Percentiles rank a stretch among this genome's conserved stretches.
Evolutionary conservation across 1,140 invertebrate genomes (phyloP).

Genomic region (Drosophila lowei): DNA sequence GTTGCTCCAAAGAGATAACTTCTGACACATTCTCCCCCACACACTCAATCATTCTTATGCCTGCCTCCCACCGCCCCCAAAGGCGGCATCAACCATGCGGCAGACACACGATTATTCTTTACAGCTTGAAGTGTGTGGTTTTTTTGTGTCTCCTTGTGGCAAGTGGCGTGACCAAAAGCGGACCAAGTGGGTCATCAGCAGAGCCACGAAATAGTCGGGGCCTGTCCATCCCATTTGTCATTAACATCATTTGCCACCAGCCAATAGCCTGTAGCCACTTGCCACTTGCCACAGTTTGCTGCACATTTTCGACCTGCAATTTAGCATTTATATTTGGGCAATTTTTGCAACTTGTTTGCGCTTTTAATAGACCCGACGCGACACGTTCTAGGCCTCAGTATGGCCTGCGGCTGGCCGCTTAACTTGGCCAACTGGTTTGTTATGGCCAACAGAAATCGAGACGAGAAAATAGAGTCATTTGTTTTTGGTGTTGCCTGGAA

Average conservation of each 20-base stretch:
- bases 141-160: slow-evolving; percentile 28
- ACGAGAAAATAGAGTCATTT: slow-evolving; percentile 46
- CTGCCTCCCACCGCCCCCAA: too few species aligned
- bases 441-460: slow-evolving; percentile 33
- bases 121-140: slow-evolving; percentile 43
- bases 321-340: slow-evolving; percentile 34
- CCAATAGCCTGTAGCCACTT: slow-evolving; percentile 44
- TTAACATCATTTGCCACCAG: slow-evolving; percentile 41
- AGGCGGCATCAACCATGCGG: slow-evolving; percentile 26
- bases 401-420: slow-evolving; percentile 16
- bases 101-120: slow-evolving; percentile 27
- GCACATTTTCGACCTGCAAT: slow-evolving; percentile 46
- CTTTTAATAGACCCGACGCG: slow-evolving; percentile 31
- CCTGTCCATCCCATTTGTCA: slow-evolving; percentile 42
- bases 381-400: slow-evolving; percentile 39
- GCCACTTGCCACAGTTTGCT: slow-evolving; percentile 50
- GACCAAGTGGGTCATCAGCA: slow-evolving; percentile 48
- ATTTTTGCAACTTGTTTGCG: slow-evolving; percentile 44
- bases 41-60: too few species aligned
- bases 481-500: slow-evolving; percentile 41
- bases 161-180: slow-evolving; percentile 48
- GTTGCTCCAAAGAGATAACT: too few species aligned
- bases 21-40: too few species aligned
- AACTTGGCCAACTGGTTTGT: slow-evolving; percentile 23
- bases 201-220: slow-evolving; percentile 32